Percentiles rank a stretch among this genome's conserved stretches.
Conservation (phyloP, 1,140 invertebrate genomes). For the Brachionus plicatilis region DNA sequence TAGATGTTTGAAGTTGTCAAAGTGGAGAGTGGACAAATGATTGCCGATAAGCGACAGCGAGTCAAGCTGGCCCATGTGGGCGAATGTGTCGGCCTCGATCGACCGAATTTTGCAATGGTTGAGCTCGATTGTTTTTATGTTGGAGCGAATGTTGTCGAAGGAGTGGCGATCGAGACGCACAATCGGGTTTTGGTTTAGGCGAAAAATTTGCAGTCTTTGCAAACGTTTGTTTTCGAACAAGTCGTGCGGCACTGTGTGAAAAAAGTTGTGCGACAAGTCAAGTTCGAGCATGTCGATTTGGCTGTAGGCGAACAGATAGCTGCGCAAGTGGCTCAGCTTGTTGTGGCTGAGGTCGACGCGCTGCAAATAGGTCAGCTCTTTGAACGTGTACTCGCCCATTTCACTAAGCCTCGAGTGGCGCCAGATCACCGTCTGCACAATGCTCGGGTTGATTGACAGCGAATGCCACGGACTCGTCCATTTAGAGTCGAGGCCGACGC, state of each 20-base stretch:
- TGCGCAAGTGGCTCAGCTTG: not conserved
- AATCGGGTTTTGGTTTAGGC: conserved; percentile 2
- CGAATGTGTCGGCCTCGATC: not conserved
- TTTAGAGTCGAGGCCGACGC: not conserved
- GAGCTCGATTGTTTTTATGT: not conserved
- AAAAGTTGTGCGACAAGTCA: conserved; percentile 16
- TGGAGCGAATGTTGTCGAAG: not conserved
- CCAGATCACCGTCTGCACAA: not conserved
- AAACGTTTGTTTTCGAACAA: not conserved
- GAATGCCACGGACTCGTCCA: conserved; percentile 26
- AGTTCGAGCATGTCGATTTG: not conserved
- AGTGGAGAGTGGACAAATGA: not conserved
- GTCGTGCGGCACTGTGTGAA: not conserved
- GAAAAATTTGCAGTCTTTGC: not conserved
- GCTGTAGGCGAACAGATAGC: not conserved
- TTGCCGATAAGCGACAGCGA: conserved; percentile 8
- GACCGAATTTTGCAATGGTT: not conserved
- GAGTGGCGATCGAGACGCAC: not conserved
- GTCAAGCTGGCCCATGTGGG: conserved; percentile 6
- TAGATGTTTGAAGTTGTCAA: not conserved
- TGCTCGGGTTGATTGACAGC: not conserved
- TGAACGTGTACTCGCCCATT: conserved; percentile 14
- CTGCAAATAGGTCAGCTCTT: conserved; percentile 13
- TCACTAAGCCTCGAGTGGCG: not conserved
- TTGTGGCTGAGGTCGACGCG: conserved; percentile 5